Conservation (phyloP, 1,140 invertebrate species). For the Limonius californicus region DNA sequence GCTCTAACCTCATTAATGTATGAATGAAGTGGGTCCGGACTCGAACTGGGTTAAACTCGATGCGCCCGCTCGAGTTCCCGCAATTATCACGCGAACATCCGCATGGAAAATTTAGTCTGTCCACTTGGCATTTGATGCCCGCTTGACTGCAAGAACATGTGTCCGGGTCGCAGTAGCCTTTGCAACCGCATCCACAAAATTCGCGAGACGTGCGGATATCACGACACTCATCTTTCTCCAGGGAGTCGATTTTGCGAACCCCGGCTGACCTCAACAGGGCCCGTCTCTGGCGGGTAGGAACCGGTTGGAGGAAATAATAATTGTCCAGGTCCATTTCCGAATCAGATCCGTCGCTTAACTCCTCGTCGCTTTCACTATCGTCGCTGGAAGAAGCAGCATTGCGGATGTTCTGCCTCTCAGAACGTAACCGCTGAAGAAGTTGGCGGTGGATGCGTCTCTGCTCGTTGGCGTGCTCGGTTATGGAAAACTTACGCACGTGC, state of each 20-base stretch:
- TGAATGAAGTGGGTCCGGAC: conserved; percentile 98
- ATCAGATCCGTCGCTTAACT: conserved; percentile 78
- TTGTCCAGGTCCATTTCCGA: conserved; percentile 84
- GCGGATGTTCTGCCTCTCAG: conserved; percentile 55
- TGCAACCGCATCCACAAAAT: conserved; percentile 93
- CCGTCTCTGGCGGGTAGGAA: conserved; percentile 85
- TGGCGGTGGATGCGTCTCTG: conserved; percentile 80
- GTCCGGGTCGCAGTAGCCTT: conserved; percentile 92
- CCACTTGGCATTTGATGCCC: conserved; percentile 88
- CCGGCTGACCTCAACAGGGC: conserved; percentile 84
- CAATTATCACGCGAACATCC: conserved; percentile 93
- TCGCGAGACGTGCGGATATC: conserved; percentile 89
- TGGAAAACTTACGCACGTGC: conserved; percentile 66
- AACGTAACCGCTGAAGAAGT: conserved; percentile 72
- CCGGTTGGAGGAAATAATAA: conserved; percentile 91
- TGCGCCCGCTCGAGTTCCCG: conserved; percentile 85
- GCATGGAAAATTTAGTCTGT: conserved; percentile 93
- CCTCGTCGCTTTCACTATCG: conserved; percentile 74
- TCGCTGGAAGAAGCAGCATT: conserved; percentile 58
- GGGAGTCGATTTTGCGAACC: conserved; percentile 87
- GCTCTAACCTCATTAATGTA: conserved; percentile 89
- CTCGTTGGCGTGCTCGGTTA: conserved; percentile 76
- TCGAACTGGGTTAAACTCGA: conserved; percentile 93
- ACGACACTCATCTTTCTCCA: conserved; percentile 92
- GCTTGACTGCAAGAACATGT: conserved; percentile 90